A percentile compares a stretch with the other conserved stretches of the same genome.
These are phyloP conservation scores for Adelphocoris suturalis DNA, from an alignment of 2,888 invertebrate genomes.

Conservation along the genomic window DNA sequence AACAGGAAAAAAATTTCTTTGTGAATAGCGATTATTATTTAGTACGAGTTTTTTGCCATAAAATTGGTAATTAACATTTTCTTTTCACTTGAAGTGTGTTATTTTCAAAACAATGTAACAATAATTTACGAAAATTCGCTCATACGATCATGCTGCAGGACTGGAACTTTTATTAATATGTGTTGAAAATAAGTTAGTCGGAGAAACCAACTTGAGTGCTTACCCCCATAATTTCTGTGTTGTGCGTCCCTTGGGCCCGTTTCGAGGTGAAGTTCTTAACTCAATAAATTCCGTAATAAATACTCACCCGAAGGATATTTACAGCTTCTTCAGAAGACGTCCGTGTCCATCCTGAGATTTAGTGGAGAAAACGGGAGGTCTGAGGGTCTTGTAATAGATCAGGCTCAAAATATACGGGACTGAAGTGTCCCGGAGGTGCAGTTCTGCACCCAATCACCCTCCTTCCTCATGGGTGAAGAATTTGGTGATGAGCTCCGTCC, in stretches of 20 bases:
- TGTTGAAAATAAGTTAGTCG: not conserved
- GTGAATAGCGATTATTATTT: no score
- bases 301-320: conserved; percentile 10
- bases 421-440: conserved; percentile 2
- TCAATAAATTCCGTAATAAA: conserved; percentile 43
- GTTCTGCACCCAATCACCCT: not conserved
- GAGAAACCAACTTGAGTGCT: not conserved
- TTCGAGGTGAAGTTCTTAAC: not conserved
- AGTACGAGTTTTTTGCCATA: no score
- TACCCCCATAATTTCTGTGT: not conserved
- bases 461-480: not conserved
- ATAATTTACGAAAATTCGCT: no score
- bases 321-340: conserved; percentile 13
- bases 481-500: not conserved
- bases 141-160: no score
- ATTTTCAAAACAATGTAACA: no score
- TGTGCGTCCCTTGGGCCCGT: not conserved
- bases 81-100: no score
- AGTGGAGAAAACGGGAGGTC: not conserved
- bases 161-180: no score
- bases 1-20: no score
- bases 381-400: conserved; percentile 37
- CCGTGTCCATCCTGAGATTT: not conserved
- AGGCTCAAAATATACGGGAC: conserved; percentile 24
- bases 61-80: no score